A percentile compares a stretch with the other conserved stretches of the same genome.
These are phyloP conservation scores for Drosophila longiperda DNA, from an alignment of 2,888 invertebrate genomes.

Conservation along the genomic window DNA sequence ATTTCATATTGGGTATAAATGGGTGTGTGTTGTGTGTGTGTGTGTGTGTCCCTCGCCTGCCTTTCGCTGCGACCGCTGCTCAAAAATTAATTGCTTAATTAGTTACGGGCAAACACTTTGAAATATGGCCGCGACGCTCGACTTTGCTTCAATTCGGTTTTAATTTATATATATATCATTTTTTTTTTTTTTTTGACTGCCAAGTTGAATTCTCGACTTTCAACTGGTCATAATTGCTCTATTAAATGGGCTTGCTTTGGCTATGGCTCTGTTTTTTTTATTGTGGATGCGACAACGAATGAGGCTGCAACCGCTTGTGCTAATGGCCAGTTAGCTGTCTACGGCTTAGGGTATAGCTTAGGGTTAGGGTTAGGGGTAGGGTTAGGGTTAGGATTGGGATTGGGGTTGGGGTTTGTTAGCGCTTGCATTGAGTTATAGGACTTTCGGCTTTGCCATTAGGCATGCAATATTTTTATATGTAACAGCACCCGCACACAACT, in stretches of 20 bases:
- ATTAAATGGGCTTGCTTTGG: constrained; percentile 75
- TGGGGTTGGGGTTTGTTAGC: constrained; percentile 18
- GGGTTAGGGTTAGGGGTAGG: not conserved
- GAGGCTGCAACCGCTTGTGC: constrained; percentile 57
- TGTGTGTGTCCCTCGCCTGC: constrained; percentile 26
- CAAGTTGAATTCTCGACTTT: constrained; percentile 50
- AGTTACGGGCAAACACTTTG: constrained; percentile 80
- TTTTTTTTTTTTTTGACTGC: constrained; percentile 1
- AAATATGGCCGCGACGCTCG: constrained; percentile 76
- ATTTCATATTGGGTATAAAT: constrained; percentile 14
- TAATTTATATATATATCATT: constrained; percentile 5
- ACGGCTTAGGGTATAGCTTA: not conserved
- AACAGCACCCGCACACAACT: constrained; percentile 24
- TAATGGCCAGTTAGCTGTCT: constrained; percentile 60
- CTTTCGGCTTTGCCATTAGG: constrained; percentile 74
- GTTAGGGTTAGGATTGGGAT: not conserved
- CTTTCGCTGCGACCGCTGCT: constrained; percentile 39
- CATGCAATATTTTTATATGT: constrained; percentile 71
- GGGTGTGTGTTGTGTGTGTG: constrained; percentile 1
- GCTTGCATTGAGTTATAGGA: constrained; percentile 65
- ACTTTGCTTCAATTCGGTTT: constrained; percentile 43
- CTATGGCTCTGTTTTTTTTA: constrained; percentile 38
- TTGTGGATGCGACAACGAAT: constrained; percentile 32
- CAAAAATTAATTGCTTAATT: constrained; percentile 82
- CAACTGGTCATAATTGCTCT: constrained; percentile 80